These are phyloP conservation scores for Bryconaethiops microstoma DNA, from an alignment of 2,797 vertebrate species.

Conservation along the genomic window DNA sequence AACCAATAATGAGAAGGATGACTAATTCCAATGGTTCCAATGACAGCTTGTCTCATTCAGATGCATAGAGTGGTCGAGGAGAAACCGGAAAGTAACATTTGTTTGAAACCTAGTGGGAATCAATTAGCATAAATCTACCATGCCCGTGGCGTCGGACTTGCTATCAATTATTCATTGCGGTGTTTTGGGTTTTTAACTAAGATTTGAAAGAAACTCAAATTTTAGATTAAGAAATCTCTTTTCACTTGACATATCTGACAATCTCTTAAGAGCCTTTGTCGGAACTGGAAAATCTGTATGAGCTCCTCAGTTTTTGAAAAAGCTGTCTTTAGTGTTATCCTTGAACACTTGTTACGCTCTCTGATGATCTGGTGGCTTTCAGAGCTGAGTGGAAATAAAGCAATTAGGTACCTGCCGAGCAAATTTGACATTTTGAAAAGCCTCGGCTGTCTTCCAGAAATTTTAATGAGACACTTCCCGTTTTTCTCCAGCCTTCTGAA, in stretches of 20 bases:
- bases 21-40: background rate
- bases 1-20: background rate
- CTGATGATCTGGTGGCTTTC: slow-evolving; percentile 48
- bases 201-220: background rate
- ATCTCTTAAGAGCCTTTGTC: slow-evolving; percentile 7
- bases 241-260: background rate
- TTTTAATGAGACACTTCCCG: slow-evolving; percentile 47
- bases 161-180: background rate
- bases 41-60: background rate
- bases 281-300: background rate
- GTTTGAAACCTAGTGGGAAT: slow-evolving; percentile 1
- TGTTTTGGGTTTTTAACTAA: background rate
- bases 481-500: slow-evolving; percentile 42
- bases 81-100: background rate
- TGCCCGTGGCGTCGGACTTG: background rate
- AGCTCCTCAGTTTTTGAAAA: slow-evolving; percentile 24
- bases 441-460: slow-evolving; percentile 49
- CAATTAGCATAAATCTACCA: background rate
- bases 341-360: slow-evolving; percentile 8
- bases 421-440: slow-evolving; percentile 64
- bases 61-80: background rate
- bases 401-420: slow-evolving; percentile 59
- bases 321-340: slow-evolving; percentile 1
- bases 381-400: slow-evolving; percentile 32
- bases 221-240: background rate